A percentile compares a stretch with the other conserved stretches of the same genome.
phyloP scores from a whole-genome alignment of 2,113 vertebrate species.

The Neolamprologus falcicula region DNA sequence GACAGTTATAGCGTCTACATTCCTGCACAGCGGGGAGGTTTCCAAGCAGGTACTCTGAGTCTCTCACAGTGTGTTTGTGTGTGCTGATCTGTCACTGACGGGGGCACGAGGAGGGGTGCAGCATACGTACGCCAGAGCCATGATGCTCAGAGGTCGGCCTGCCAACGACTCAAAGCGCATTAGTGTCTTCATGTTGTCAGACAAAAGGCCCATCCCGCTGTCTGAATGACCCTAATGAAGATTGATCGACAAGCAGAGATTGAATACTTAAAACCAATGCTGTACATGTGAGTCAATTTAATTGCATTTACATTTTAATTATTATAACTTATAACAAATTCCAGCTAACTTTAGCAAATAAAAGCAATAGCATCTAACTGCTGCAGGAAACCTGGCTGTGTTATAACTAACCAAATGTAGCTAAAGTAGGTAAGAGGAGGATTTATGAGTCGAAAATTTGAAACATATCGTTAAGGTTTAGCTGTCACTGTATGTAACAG shows the following conservation, averaged over 20 bases:
- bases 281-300: not conserved
- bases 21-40: constrained; percentile 58
- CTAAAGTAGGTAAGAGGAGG: not conserved
- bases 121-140: constrained; percentile 83
- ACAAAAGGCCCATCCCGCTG: constrained; percentile 83
- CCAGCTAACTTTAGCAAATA: not conserved
- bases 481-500: accelerated
- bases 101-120: not conserved
- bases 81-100: not conserved
- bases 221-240: constrained; percentile 77
- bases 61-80: not conserved
- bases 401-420: not conserved
- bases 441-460: not conserved
- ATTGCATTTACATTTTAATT: not conserved
- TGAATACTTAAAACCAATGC: not conserved
- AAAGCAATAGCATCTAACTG: not conserved
- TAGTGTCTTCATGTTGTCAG: constrained; percentile 79
- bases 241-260: not conserved
- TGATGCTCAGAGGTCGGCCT: constrained; percentile 80
- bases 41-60: constrained; percentile 39
- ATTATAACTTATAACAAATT: not conserved
- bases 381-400: not conserved
- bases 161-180: constrained; percentile 79
- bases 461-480: not conserved
- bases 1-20: constrained; percentile 59